Evolutionary conservation across 2,113 vertebrate species (phyloP), one percentile per base, ranked within the genome.

Genomic region (Perca fluviatilis): DNA sequence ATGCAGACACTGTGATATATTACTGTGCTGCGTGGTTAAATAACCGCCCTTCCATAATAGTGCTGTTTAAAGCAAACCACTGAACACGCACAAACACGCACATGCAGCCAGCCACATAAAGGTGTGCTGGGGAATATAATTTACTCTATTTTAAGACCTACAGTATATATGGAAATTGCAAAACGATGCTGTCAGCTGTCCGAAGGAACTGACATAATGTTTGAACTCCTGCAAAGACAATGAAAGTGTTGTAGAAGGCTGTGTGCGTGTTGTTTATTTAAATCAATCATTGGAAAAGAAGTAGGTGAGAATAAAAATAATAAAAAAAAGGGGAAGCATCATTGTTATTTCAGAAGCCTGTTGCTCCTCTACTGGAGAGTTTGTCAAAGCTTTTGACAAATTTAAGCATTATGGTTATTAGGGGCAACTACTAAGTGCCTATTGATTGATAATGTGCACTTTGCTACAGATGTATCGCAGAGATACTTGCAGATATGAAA

Each of bases 41-140:
- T 93, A 95, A 94, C 91, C 90, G 83, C 87, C 93, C 90, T 88
- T 91, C 60, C 83, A 94, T 96, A 96, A 96, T 96, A 64, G 10
- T 84, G 54, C 63, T 64, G 67, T 67, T 76, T 53, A 76, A 84
- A 63, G 33, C 25, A 96, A 89, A 92, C 90, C 92, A 84, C 91
- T 91, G 95, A 94, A 67, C 25, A n/a, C 46, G 25, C 47, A 57
- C 94, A 96, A 46, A 68, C 54, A 69, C 56, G 53, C 12, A 53
- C 47, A n/a, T 19, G 30, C 79, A 73, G n/a, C 13, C 43, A 33
- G 54, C 3, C 23, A 61, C 43, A 65, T 10, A 33, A 18, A 63
- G 8, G 15, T 33, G 13, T 14, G 3, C 36, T 33, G 23, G 14
- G 18, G 12, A 18, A 66, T 51, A 50, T 66, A 40, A 58, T 7